These are phyloP conservation scores for Heliconius ethilla DNA, from an alignment of 2,888 invertebrate species.

Conservation along the genomic window DNA sequence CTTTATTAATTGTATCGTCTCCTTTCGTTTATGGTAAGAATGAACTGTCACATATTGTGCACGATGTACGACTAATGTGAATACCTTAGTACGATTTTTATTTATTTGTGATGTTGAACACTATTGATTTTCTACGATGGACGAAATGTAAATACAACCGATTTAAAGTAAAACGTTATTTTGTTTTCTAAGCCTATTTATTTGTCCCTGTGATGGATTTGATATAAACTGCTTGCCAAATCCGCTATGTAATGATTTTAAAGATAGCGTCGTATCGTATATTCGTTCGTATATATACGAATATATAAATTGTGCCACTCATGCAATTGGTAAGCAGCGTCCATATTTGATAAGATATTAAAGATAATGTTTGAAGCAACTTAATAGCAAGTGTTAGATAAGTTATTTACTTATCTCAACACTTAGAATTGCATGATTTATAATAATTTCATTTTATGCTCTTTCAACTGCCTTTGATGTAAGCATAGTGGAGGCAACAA, in stretches of 20 bases:
- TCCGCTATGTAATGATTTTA: conserved; percentile 45
- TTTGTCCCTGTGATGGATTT: conserved; percentile 58
- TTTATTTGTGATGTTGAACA: conserved; percentile 83
- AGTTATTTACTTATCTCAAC: too few relatives aligned
- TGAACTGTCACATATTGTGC: conserved; percentile 76
- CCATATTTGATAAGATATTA: conserved; percentile 47
- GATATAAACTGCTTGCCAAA: conserved; percentile 43
- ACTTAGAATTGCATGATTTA: too few relatives aligned
- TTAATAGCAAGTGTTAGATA: too few relatives aligned
- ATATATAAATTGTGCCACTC: conserved; percentile 58
- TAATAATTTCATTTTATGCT: too few relatives aligned
- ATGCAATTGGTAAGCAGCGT: conserved; percentile 46
- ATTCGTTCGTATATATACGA: too few relatives aligned
- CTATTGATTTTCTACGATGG: conserved; percentile 81
- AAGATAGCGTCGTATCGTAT: conserved; percentile 56
- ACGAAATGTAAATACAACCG: conserved; percentile 83
- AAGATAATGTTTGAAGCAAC: conserved; percentile 11
- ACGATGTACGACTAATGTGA: conserved; percentile 76
- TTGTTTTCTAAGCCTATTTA: conserved; percentile 79
- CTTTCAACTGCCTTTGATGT: too few relatives aligned
- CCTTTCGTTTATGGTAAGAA: conserved; percentile 75
- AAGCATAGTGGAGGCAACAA: background rate
- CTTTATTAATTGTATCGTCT: conserved; percentile 69
- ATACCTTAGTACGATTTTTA: conserved; percentile 80
- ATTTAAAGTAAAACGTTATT: conserved; percentile 82